Conservation (phyloP, 1,140 invertebrate genomes). For the Leptonema lineaticorne region DNA sequence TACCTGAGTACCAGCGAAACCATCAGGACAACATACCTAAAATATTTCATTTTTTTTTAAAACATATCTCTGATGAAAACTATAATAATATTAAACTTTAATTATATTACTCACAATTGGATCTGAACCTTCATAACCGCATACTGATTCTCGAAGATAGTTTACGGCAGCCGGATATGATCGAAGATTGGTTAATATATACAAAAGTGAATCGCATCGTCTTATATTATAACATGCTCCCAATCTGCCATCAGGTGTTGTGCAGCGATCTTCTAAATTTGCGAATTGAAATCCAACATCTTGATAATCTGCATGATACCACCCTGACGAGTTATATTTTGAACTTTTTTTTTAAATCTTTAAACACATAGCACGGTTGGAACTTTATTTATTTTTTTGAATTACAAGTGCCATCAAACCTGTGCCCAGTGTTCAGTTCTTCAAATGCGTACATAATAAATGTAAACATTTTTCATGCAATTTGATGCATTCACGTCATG, state of each 20-base stretch:
- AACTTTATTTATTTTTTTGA: too few species aligned
- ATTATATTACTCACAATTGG: slow-evolving; percentile 32
- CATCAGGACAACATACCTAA: slow-evolving; percentile 38
- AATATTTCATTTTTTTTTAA: too few species aligned
- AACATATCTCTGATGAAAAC: neutral
- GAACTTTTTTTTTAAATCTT: neutral
- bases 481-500: too few species aligned
- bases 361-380: neutral
- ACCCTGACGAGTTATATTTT: neutral
- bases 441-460: too few species aligned
- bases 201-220: slow-evolving; percentile 28
- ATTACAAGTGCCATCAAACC: too few species aligned
- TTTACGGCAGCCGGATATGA: slow-evolving; percentile 18
- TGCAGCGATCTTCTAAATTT: slow-evolving; percentile 32
- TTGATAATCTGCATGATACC: slow-evolving; percentile 18
- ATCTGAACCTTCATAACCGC: slow-evolving; percentile 35
- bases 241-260: slow-evolving; percentile 27
- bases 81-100: too few species aligned
- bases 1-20: neutral
- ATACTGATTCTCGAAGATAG: slow-evolving; percentile 34
- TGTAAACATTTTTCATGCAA: too few species aligned
- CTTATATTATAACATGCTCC: slow-evolving; percentile 36
- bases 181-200: slow-evolving; percentile 27
- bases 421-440: too few species aligned
- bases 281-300: slow-evolving; percentile 31